Conservation (phyloP, 2,888 invertebrate genomes). For the Penaeus monodon region DNA sequence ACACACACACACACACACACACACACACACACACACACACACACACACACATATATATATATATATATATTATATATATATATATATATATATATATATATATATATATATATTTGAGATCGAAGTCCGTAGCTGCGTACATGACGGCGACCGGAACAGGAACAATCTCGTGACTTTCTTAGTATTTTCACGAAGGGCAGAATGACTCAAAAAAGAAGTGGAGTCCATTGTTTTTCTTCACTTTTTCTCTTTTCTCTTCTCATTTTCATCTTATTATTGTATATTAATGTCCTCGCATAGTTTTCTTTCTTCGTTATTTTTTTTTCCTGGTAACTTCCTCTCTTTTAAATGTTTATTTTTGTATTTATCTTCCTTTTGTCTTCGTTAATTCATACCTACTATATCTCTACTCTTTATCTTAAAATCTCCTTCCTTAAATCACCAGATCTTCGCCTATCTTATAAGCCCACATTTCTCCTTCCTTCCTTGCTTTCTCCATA, state of each 20-base stretch:
- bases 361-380: neutral
- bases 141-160: no score
- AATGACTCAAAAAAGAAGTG: no score
- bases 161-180: no score
- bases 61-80: neutral
- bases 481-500: no score
- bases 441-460: no score
- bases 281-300: neutral
- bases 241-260: neutral
- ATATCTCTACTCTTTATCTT: neutral
- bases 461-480: no score
- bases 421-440: neutral
- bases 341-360: neutral
- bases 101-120: neutral
- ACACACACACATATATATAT: no score
- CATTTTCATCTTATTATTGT: neutral
- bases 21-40: no score
- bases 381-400: neutral
- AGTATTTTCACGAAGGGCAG: no score
- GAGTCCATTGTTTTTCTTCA: neutral
- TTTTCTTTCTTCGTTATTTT: neutral
- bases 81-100: no score
- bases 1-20: no score
- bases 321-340: neutral
- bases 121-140: no score